Percentiles rank a stretch among this genome's conserved stretches.
phyloP scores from a whole-genome alignment of 2,888 invertebrate species.

The Callyntrura guangdongensis region DNA sequence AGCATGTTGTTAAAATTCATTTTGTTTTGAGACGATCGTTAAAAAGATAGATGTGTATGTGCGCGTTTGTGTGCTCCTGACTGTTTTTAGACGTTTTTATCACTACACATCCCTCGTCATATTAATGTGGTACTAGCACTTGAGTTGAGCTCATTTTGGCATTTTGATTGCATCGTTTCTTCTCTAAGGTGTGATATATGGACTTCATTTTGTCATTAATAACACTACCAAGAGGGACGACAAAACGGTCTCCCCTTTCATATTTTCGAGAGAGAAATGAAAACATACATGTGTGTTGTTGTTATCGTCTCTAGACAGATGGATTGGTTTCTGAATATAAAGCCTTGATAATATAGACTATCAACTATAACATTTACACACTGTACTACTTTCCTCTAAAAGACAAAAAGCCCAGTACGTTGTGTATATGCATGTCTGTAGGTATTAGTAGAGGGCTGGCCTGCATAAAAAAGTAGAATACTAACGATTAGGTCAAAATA shows the following conservation, averaged over 20 bases:
- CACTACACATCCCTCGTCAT: background rate
- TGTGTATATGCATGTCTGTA: no score
- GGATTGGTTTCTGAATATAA: background rate
- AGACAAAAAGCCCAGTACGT: no score
- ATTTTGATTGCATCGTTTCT: conserved; percentile 54
- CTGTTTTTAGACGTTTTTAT: conserved; percentile 6
- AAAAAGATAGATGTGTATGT: conserved; percentile 18
- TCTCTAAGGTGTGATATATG: conserved; percentile 64
- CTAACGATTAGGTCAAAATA: conserved; percentile 66
- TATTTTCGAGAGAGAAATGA: conserved; percentile 26
- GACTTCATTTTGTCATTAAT: conserved; percentile 66
- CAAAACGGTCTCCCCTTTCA: conserved; percentile 43
- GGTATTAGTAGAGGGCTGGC: background rate
- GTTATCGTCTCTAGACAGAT: conserved; percentile 21
- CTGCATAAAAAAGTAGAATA: conserved; percentile 39
- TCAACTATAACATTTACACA: background rate
- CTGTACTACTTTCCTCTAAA: background rate
- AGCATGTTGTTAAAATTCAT: conserved; percentile 12
- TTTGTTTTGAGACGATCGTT: conserved; percentile 29
- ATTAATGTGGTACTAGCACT: conserved; percentile 6
- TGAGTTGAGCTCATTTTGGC: conserved; percentile 57
- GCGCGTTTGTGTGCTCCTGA: background rate
- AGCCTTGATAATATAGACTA: background rate
- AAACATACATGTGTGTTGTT: background rate
- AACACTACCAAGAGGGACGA: conserved; percentile 53